Conservation (phyloP, 2,113 vertebrate genomes). For the Vimba vimba region DNA sequence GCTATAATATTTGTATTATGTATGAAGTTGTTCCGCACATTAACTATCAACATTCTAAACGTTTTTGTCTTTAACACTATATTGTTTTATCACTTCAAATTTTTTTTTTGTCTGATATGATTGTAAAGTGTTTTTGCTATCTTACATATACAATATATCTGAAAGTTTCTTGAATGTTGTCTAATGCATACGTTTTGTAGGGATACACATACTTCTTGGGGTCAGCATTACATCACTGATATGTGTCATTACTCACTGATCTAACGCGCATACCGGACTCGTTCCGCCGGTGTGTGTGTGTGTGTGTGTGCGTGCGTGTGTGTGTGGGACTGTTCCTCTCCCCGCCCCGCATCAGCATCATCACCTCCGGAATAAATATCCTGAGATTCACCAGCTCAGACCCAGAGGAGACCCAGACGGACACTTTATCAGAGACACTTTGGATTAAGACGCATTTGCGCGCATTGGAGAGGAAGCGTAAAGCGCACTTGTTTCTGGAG, state of each 20-base stretch:
- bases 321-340: not conserved
- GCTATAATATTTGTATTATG: too few species aligned
- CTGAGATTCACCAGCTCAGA: not conserved
- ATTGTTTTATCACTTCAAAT: too few species aligned
- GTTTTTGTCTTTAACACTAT: too few species aligned
- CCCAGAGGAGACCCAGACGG: not conserved
- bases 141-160: not conserved
- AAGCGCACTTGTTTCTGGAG: slow-evolving; percentile 2
- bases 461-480: not conserved
- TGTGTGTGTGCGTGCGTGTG: too few species aligned
- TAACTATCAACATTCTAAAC: too few species aligned
- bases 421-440: not conserved
- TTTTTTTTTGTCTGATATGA: too few species aligned
- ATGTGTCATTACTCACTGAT: not conserved
- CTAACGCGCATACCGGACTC: not conserved
- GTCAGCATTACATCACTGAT: not conserved
- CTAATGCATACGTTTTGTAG: not conserved
- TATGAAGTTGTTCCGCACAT: too few species aligned
- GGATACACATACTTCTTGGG: not conserved
- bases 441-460: slow-evolving; percentile 19
- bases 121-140: not conserved
- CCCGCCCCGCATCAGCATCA: not conserved
- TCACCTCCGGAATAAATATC: not conserved
- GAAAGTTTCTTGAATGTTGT: not conserved
- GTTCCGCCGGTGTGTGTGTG: not conserved